Conservation (phyloP, 1,140 invertebrate species). For the Andricus grossulariae region DNA sequence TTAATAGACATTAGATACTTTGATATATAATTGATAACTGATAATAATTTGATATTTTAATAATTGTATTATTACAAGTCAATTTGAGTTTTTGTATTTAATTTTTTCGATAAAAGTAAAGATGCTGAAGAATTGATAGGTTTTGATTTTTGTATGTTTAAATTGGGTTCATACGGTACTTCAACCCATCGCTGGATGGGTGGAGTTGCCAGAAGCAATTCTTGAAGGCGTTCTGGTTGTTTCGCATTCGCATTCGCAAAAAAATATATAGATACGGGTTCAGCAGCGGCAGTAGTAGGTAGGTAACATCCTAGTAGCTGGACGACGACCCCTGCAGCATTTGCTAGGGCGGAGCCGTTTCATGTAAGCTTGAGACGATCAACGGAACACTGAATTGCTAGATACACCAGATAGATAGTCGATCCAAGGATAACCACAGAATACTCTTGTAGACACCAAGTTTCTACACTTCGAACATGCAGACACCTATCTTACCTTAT, state of each 20-base stretch:
- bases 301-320: slow-evolving; percentile 27
- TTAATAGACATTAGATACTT: no score
- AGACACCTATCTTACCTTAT: not conserved
- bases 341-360: slow-evolving; percentile 27
- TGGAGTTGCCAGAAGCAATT: slow-evolving; percentile 17
- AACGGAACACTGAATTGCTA: slow-evolving; percentile 37
- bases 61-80: no score
- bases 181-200: not conserved
- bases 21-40: no score
- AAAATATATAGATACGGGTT: slow-evolving; percentile 13
- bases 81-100: no score
- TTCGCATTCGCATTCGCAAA: not conserved
- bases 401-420: slow-evolving; percentile 27
- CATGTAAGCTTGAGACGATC: slow-evolving; percentile 32
- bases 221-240: slow-evolving; percentile 10
- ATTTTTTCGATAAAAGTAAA: no score
- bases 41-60: no score
- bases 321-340: slow-evolving; percentile 31
- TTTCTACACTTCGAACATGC: slow-evolving; percentile 23
- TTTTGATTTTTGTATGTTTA: no score
- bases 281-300: not conserved
- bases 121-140: no score
- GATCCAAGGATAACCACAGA: slow-evolving; percentile 22
- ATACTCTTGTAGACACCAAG: slow-evolving; percentile 20
- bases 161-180: no score